Base-by-base conservation (phyloP, 2,797 vertebrate species). In the Helicolenus hilgendorfi region DNA sequence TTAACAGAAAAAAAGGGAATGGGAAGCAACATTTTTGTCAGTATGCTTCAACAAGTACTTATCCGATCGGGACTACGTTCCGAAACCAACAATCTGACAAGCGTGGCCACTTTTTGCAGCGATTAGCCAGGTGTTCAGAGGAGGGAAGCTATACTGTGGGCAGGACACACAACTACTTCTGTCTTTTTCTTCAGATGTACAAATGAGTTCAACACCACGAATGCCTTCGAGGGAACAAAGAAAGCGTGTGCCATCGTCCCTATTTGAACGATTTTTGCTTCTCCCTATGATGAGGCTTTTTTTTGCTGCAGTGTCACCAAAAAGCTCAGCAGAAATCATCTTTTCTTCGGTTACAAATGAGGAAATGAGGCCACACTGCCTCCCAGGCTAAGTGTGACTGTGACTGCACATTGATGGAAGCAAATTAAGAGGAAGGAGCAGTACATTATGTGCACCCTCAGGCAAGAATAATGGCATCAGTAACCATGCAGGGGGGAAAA, bases 351-450 rank as follows among this genome's bases (percentile, higher is more conserved):
- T 71, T 49, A 73, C 49, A 81, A 71, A 85, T 56, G 58, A 59
- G 33, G 64, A 79, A 84, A 87, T 80, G 36, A 87, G 59, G 79
- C 60, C 59, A 74, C 59, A 4, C 27, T 77, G 63, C 68, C 68
- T 65, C 20, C 31, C 55, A 73, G 49, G n/a, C 49, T 24, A 11
- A 35, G 33, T 74, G 67, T 65, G 24, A 55, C 55, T 73, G 62
- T 76, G 53, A 74, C 64, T 38, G 73, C 60, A 79, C 77, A n/a
- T 41, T 67, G 60, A 88, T 59, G 72, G 71, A 67, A 83, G 69
- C 74, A 72, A 87, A 86, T 89, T 74, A 87, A 64, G 58, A 27
- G 11, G 53, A 77, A 71, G 53, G 60, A 15, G 33, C 33, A 68
- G 64, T 41, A 60, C 55, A 26, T 22, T 49, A 55, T 68, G 81